Evolutionary conservation across 2,888 invertebrate genomes (phyloP).

Genomic region (Cremastinae sp.): DNA sequence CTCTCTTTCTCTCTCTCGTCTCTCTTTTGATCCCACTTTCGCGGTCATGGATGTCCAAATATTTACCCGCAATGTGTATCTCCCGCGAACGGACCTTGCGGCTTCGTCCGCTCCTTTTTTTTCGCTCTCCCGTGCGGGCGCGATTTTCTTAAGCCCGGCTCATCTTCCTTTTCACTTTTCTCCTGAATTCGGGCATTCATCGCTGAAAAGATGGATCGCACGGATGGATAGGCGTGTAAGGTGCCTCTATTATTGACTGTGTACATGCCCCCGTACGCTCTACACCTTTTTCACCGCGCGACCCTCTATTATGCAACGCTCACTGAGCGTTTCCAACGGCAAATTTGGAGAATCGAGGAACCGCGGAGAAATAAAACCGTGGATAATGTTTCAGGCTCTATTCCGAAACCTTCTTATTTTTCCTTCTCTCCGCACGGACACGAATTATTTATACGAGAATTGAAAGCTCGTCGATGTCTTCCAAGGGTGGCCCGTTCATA

Average conservation of each 20-base stretch:
- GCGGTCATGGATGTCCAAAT: constrained; percentile 76
- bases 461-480: background rate
- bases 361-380: too few species aligned
- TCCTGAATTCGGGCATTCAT: constrained; percentile 44
- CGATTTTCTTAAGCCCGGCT: constrained; percentile 48
- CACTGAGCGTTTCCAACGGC: constrained; percentile 9
- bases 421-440: background rate
- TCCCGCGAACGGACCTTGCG: constrained; percentile 60
- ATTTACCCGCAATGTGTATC: constrained; percentile 75
- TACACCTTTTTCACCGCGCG: constrained; percentile 36
- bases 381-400: background rate
- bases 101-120: constrained; percentile 28
- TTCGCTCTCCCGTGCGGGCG: constrained; percentile 6
- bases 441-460: constrained; percentile 12
- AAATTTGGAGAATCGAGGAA: constrained; percentile 15
- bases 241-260: constrained; percentile 57
- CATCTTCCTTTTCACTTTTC: constrained; percentile 49
- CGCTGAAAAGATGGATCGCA: constrained; percentile 56
- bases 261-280: constrained; percentile 15
- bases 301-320: constrained; percentile 45
- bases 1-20: constrained; percentile 37
- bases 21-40: constrained; percentile 64
- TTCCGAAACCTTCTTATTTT: background rate
- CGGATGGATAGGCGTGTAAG: constrained; percentile 58
- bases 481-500: background rate